A percentile compares a stretch with the other conserved stretches of the same genome.
Conservation (phyloP, 2,797 vertebrate species). For the Poecilia wingei region DNA sequence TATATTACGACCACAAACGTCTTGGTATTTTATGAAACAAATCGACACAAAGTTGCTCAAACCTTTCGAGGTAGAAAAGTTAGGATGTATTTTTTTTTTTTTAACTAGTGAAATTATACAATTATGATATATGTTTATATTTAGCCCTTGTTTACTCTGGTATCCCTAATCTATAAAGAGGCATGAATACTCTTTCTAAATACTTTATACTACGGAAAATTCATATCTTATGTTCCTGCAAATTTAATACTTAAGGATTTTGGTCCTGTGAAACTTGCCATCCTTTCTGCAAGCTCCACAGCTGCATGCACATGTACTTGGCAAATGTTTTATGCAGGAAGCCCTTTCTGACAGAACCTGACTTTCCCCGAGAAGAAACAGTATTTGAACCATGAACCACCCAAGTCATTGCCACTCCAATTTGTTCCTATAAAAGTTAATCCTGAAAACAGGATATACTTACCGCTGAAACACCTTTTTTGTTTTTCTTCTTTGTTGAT, state of each 20-base stretch:
- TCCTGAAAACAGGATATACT: slow-evolving; percentile 30
- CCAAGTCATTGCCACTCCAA: not conserved
- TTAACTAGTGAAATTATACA: not conserved
- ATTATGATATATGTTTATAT: not conserved
- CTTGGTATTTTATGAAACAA: not conserved
- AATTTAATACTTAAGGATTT: not conserved
- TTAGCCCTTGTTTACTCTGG: not conserved
- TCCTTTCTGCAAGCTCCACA: not conserved
- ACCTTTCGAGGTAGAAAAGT: not conserved
- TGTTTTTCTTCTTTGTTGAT: slow-evolving; percentile 76
- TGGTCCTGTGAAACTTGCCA: not conserved
- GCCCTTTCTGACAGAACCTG: not conserved
- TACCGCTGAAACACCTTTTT: slow-evolving; percentile 63
- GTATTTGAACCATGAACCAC: not conserved
- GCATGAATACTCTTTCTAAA: not conserved
- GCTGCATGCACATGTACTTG: not conserved
- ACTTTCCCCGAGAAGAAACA: not conserved
- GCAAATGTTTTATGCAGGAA: not conserved
- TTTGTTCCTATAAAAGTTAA: not conserved
- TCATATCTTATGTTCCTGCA: not conserved
- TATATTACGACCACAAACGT: not conserved
- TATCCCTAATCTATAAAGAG: not conserved
- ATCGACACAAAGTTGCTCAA: not conserved
- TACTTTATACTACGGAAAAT: not conserved
- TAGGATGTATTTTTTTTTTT: not conserved